Base-by-base conservation (phyloP, 2,888 invertebrate genomes). In the Lepidocyrtoides sp. region DNA sequence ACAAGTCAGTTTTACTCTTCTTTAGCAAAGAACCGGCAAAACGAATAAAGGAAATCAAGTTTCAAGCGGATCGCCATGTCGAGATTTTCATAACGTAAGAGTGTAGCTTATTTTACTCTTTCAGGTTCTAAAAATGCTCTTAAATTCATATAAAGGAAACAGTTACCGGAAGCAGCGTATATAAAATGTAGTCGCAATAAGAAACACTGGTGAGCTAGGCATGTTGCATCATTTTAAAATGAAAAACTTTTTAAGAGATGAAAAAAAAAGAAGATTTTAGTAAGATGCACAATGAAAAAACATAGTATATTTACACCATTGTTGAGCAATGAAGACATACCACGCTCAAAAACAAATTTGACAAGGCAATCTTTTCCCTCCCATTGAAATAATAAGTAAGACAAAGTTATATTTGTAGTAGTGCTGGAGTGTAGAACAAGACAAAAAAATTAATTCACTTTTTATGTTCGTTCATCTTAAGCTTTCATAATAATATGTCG, bases 101-200 rank as follows among this genome's bases (percentile, higher is more conserved):
- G 20, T 32, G 10, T 17, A 81, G 63, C 41, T 69, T 84, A 75
- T 77, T 36, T 77, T 87, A 75, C 23, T 75, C 51, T 77, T 26
- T 17, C 51, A 77, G 77, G 29, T 51, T 51, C 23, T 60, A 75
- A 85, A 51, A 75, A 36, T 41, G 77, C 63, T 79, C 81, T 88
- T 81, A 81, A 69, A 23, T 51, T 79, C 79, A 88, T 88, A 81
- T 88, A 48, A 88, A 81, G 81, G 88, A 79, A 88, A 88, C 51
- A 79, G 81, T 79, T n/a, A 79, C 77, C 88, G 88, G 88, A 88
- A 66, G 77, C 5, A 51, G 17, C 66, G 85, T 32, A 60, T 75
- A 86, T 72, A 86, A 86, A 86, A 86, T 60, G 84, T 41, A 12
- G 41, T 57, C 36, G 23, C 36, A 41, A 48, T 44, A 63, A 41